phyloP scores from a whole-genome alignment of 1,140 invertebrate genomes.

The Lamellibrachia luymesi region DNA sequence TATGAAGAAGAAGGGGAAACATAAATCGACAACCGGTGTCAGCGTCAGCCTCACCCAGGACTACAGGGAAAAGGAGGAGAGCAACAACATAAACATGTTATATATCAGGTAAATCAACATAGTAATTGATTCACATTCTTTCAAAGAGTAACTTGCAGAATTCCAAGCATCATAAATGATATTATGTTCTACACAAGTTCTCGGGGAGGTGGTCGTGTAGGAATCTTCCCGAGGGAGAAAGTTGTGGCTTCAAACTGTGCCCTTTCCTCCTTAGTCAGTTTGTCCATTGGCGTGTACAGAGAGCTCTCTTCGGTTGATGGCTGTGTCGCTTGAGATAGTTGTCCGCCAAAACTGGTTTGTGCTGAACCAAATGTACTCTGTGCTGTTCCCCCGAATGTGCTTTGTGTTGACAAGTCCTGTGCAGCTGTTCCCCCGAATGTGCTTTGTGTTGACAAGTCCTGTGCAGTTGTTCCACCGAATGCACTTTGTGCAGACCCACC shows the following conservation, averaged over 20 bases:
- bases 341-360: not conserved
- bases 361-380: not conserved
- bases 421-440: not conserved
- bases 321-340: not conserved
- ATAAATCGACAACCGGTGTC: too few relatives aligned
- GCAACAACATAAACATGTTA: too few relatives aligned
- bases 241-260: constrained; percentile 37
- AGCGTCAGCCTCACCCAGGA: too few relatives aligned
- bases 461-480: constrained; percentile 14
- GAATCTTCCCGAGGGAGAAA: constrained; percentile 40
- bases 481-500: constrained; percentile 9
- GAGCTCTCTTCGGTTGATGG: not conserved
- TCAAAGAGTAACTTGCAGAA: too few relatives aligned
- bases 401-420: not conserved
- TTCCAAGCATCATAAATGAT: too few relatives aligned
- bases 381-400: not conserved
- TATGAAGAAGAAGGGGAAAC: too few relatives aligned
- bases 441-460: not conserved
- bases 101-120: too few relatives aligned
- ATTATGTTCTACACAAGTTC: constrained; percentile 29
- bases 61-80: too few relatives aligned
- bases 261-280: constrained; percentile 34
- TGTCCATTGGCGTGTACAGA: constrained; percentile 36
- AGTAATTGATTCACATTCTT: too few relatives aligned
- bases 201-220: constrained; percentile 40